A percentile compares a stretch with the other conserved stretches of the same genome.
These are phyloP conservation scores for Tetramorium bicarinatum DNA, from an alignment of 2,888 invertebrate genomes.

Conservation along the genomic window DNA sequence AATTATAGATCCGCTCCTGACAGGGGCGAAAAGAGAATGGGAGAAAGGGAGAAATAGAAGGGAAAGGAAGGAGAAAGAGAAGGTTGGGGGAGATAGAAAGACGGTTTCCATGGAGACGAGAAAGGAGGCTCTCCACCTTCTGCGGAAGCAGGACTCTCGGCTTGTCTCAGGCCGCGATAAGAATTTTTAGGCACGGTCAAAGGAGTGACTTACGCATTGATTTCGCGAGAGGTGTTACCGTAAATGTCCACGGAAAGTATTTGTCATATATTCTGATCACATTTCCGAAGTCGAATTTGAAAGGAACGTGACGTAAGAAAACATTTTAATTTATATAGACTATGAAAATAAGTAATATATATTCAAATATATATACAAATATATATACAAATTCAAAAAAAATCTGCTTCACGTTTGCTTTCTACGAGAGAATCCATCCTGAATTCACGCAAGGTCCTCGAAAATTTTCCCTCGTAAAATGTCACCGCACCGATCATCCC, in stretches of 20 bases:
- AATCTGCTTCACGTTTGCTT: background rate
- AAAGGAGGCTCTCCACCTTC: slow-evolving; percentile 76
- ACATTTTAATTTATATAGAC: background rate
- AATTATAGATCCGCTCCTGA: slow-evolving; percentile 47
- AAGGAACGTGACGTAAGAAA: background rate
- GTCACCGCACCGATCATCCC: background rate
- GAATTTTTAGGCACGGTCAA: slow-evolving; percentile 61
- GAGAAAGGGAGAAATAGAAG: slow-evolving; percentile 41
- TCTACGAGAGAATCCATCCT: background rate
- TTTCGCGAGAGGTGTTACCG: background rate
- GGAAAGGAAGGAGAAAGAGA: slow-evolving; percentile 51
- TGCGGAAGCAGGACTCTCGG: slow-evolving; percentile 77
- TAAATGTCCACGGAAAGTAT: background rate
- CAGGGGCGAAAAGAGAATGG: slow-evolving; percentile 36
- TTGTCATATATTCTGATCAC: background rate
- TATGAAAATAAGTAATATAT: background rate
- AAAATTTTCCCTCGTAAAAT: background rate
- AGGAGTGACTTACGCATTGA: background rate
- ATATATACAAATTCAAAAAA: background rate
- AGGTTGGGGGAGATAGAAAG: slow-evolving; percentile 63
- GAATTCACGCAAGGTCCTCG: background rate
- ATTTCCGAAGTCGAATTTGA: background rate
- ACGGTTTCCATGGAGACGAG: slow-evolving; percentile 82
- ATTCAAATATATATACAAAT: too few relatives aligned
- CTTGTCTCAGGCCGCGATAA: slow-evolving; percentile 71